phyloP scores from a whole-genome alignment of 1,140 invertebrate species.

The Akabosia matsudoensis region DNA sequence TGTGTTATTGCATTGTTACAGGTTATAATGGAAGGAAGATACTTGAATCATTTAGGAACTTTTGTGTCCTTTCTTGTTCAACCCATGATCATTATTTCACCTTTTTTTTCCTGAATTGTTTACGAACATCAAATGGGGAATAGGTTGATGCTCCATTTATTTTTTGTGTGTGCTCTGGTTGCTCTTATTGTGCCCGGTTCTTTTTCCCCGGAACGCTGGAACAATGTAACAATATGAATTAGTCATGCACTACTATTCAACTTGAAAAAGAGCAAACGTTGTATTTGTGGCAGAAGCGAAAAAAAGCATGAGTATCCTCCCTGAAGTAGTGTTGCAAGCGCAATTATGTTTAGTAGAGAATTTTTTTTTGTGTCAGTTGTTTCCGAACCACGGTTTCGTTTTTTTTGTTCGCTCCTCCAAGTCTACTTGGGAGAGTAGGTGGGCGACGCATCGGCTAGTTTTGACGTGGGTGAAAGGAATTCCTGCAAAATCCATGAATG shows the following conservation, averaged over 20 bases:
- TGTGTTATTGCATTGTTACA: too few species aligned
- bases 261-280: background rate
- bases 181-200: slow-evolving; percentile 13
- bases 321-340: background rate
- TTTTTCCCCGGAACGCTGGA: background rate
- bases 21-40: slow-evolving; percentile 17
- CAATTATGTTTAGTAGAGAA: background rate
- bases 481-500: background rate
- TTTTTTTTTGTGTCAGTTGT: background rate
- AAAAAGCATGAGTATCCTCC: too few species aligned
- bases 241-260: background rate
- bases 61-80: slow-evolving; percentile 20
- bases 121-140: background rate
- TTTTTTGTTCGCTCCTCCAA: background rate
- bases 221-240: background rate
- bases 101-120: too few species aligned
- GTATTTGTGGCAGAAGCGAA: background rate
- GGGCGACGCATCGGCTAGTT: background rate
- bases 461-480: background rate
- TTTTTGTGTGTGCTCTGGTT: slow-evolving; percentile 15
- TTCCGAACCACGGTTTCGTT: background rate
- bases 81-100: too few species aligned
- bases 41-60: slow-evolving; percentile 27
- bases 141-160: slow-evolving; percentile 19
- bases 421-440: background rate